phyloP scores from a whole-genome alignment of 2,797 vertebrate genomes.

The Podargus strigoides region DNA sequence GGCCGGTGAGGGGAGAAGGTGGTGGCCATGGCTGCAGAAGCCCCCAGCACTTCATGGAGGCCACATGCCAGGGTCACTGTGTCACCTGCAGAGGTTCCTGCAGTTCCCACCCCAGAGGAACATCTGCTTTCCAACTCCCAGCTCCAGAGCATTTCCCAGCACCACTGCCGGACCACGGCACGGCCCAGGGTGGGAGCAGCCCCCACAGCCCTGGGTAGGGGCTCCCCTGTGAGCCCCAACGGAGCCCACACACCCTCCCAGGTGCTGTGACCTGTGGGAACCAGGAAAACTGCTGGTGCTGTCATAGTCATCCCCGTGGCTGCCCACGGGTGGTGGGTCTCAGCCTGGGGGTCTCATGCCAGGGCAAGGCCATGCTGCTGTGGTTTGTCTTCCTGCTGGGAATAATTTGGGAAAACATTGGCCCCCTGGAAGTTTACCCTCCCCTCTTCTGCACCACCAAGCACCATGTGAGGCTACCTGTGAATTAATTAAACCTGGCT shows the following conservation, averaged over 20 bases:
- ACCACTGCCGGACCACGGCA: accelerated
- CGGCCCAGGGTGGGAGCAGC: neutral
- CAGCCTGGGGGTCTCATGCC: neutral
- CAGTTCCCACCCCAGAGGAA: neutral
- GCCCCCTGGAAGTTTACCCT: neutral
- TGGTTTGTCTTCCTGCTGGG: neutral
- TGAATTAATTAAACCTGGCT: neutral
- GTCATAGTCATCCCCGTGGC: neutral
- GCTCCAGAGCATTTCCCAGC: accelerated
- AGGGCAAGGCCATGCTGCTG: neutral
- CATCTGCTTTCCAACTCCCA: neutral
- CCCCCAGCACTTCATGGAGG: neutral
- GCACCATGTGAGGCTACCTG: neutral
- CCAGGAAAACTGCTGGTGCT: neutral
- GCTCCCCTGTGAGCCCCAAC: neutral
- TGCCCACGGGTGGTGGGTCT: neutral
- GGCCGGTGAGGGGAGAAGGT: accelerated
- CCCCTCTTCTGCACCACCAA: neutral
- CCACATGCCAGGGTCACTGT: neutral
- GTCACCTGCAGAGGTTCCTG: neutral
- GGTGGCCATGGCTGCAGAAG: neutral
- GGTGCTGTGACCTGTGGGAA: neutral
- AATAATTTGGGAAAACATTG: neutral
- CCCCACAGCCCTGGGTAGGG: accelerated
- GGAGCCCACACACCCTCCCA: neutral